These are phyloP conservation scores for Parazoanthus atlanticus DNA, from an alignment of 92 coral and sea anemone species.

Conservation along the genomic window DNA sequence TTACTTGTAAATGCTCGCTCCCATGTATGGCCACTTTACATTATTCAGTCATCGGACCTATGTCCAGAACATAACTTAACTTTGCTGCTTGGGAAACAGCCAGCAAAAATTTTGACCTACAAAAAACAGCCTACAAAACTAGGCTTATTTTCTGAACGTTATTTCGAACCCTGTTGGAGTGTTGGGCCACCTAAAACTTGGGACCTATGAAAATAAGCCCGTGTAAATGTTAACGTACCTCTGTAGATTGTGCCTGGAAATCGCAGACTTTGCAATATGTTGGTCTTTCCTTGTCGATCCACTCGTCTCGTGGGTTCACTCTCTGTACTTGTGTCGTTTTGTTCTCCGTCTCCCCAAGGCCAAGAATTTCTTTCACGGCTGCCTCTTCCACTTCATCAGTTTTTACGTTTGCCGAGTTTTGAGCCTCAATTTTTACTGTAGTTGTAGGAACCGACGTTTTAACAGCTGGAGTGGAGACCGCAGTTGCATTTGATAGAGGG, in stretches of 20 bases:
- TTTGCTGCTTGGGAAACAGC: no score
- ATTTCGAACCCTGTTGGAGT: no score
- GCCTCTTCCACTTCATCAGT: not conserved
- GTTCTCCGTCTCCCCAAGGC: not conserved
- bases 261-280: constrained; percentile 88
- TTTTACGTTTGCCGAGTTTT: not conserved
- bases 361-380: constrained; percentile 10
- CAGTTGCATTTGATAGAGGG: not conserved
- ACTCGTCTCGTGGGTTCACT: constrained; percentile 71
- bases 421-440: constrained; percentile 1
- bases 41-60: no score
- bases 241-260: constrained; percentile 67
- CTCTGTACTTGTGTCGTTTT: constrained; percentile 26
- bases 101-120: no score
- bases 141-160: no score
- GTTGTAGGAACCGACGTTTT: constrained; percentile 37
- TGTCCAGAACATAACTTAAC: no score
- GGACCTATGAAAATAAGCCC: no score
- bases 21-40: no score
- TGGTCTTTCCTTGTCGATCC: constrained; percentile 73
- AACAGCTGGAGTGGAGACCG: constrained; percentile 48
- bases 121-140: no score
- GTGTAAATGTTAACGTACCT: constrained; percentile 47
- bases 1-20: no score
- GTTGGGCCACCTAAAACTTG: no score